Percentiles rank a stretch among this genome's conserved stretches.
Conservation (phyloP, 2,888 invertebrate genomes). For the Automeris io region DNA sequence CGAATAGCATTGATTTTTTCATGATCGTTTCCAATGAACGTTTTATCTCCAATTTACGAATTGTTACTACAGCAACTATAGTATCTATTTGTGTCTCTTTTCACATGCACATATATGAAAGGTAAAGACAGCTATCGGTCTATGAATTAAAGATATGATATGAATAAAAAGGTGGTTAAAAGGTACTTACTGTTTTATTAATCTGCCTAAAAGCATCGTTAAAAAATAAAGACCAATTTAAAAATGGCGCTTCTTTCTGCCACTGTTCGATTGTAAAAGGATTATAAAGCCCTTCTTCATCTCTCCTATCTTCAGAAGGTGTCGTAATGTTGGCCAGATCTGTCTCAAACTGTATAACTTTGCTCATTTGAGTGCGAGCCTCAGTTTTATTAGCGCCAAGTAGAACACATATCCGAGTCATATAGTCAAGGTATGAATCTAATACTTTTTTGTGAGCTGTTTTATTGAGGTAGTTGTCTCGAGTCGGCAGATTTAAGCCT, state of each 20-base stretch:
- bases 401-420: slow-evolving; percentile 90
- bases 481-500: slow-evolving; percentile 90
- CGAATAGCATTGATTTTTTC: too few species aligned
- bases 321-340: slow-evolving; percentile 92
- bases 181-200: slow-evolving; percentile 66
- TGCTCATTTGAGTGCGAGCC: slow-evolving; percentile 72
- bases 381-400: slow-evolving; percentile 87
- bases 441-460: slow-evolving; percentile 91
- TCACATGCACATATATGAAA: too few species aligned
- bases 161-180: neutral
- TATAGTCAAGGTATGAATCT: slow-evolving; percentile 92
- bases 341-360: slow-evolving; percentile 89
- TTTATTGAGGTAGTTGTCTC: slow-evolving; percentile 96
- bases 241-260: slow-evolving; percentile 86
- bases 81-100: too few species aligned
- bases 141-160: neutral
- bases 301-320: slow-evolving; percentile 90
- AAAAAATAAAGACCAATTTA: slow-evolving; percentile 92
- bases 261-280: slow-evolving; percentile 87
- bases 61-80: too few species aligned
- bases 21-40: too few species aligned
- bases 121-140: too few species aligned
- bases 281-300: slow-evolving; percentile 94
- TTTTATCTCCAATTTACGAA: too few species aligned
- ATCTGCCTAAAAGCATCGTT: slow-evolving; percentile 87